Evolutionary conservation across 2,797 vertebrate genomes (phyloP).

Genomic region (Cossypha heuglini): DNA sequence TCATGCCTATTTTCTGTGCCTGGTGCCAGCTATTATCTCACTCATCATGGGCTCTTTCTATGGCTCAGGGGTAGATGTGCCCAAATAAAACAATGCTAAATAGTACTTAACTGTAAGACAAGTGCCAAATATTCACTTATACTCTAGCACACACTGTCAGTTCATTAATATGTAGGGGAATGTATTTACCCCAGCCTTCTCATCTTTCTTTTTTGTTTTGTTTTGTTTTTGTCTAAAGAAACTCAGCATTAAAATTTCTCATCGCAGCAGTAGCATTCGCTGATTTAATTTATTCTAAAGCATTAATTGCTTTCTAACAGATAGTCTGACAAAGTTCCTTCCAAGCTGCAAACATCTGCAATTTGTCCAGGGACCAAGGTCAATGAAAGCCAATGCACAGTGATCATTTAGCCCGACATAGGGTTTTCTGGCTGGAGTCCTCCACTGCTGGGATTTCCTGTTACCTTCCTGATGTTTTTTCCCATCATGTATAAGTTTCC

Average conservation of each 20-base stretch:
- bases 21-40: not conserved
- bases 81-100: not conserved
- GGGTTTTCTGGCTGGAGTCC: not conserved
- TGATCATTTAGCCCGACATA: not conserved
- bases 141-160: not conserved
- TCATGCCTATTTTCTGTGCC: not conserved
- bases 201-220: not conserved
- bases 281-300: not conserved
- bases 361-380: not conserved
- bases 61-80: accelerated
- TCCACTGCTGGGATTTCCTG: not conserved
- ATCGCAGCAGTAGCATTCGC: not conserved
- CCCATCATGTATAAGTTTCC: not conserved
- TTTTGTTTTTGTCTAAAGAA: not conserved
- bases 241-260: not conserved
- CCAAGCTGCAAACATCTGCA: not conserved
- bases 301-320: not conserved
- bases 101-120: not conserved
- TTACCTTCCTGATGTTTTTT: not conserved
- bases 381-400: not conserved
- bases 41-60: not conserved
- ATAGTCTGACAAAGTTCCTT: not conserved
- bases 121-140: not conserved
- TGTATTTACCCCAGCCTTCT: not conserved
- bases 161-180: not conserved